Percentiles rank a stretch among this genome's conserved stretches.
These are phyloP conservation scores for Clistopyga incitator DNA, from an alignment of 2,888 invertebrate species.

Conservation along the genomic window DNA sequence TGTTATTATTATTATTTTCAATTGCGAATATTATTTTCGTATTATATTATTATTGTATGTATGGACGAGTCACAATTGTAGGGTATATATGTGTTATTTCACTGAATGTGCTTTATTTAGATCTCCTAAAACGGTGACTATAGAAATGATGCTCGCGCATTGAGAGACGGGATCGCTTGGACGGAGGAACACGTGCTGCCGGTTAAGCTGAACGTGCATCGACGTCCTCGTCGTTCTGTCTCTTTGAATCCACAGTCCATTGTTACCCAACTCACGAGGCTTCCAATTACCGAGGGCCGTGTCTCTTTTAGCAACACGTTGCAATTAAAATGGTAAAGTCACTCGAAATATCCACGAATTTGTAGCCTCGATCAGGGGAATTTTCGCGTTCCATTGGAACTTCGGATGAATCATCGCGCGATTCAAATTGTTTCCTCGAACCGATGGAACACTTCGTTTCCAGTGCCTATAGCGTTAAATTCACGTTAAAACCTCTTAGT, in stretches of 20 bases:
- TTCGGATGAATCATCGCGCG: background rate
- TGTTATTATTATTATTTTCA: too few relatives aligned
- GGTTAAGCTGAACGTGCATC: constrained; percentile 20
- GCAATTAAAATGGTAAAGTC: background rate
- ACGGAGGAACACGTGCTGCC: background rate
- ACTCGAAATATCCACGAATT: constrained; percentile 1
- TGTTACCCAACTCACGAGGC: constrained; percentile 22
- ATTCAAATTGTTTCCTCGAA: background rate
- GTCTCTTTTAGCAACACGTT: background rate
- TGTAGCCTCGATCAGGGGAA: background rate
- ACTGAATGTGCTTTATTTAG: background rate
- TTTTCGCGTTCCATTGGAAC: background rate
- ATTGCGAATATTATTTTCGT: too few relatives aligned
- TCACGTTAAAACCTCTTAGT: background rate
- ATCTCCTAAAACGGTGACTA: too few relatives aligned
- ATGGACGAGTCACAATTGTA: background rate
- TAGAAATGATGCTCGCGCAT: background rate
- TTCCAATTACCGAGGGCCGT: background rate
- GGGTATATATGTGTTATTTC: background rate
- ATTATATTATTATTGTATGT: too few relatives aligned
- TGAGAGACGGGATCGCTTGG: background rate
- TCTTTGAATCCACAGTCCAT: background rate
- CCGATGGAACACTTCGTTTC: too few relatives aligned
- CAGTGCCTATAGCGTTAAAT: background rate
- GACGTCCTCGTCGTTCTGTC: background rate